phyloP scores from a whole-genome alignment of 2,888 invertebrate species.

The Arctia plantaginis region DNA sequence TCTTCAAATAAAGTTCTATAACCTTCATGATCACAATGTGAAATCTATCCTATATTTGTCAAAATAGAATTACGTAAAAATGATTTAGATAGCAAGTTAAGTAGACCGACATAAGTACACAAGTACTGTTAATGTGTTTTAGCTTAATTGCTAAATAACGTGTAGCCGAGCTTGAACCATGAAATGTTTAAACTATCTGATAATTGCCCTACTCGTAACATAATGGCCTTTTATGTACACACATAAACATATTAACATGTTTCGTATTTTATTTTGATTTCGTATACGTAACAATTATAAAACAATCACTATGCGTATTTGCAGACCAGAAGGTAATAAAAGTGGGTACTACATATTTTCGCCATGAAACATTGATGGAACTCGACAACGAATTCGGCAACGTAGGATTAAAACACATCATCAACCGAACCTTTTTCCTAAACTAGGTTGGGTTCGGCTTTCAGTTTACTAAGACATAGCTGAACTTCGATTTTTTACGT shows the following conservation, averaged over 20 bases:
- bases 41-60: neutral
- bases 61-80: neutral
- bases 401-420: neutral
- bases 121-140: conserved; percentile 3
- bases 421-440: no score
- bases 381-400: neutral
- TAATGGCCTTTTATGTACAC: neutral
- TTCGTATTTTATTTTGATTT: neutral
- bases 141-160: conserved; percentile 17
- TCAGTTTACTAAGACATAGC: no score
- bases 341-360: neutral
- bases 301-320: neutral
- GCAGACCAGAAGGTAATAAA: neutral
- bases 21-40: neutral
- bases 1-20: neutral
- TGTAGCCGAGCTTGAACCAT: conserved; percentile 4
- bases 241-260: neutral
- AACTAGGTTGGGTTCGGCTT: no score
- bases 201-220: conserved; percentile 23
- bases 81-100: neutral
- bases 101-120: neutral
- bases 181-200: conserved; percentile 18
- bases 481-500: no score
- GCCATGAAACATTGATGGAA: neutral
- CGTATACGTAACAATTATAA: neutral